Percentiles rank a stretch among this genome's conserved stretches.
These are phyloP conservation scores for Alouatta caraya DNA, from an alignment of 2,797 vertebrate species.

Conservation along the genomic window DNA sequence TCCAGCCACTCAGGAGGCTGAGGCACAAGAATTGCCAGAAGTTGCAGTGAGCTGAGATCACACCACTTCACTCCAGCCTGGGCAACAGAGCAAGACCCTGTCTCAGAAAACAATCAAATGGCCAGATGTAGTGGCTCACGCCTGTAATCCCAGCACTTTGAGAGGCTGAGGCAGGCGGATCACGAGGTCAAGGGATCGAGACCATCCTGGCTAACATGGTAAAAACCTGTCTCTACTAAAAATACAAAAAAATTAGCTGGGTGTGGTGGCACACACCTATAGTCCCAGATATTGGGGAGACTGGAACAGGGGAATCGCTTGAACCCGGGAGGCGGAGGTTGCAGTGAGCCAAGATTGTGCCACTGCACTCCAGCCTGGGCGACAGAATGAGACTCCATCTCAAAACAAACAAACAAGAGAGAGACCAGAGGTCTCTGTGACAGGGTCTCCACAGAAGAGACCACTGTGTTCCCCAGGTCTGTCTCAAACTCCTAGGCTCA, in stretches of 20 bases:
- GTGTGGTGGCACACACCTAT: not conserved
- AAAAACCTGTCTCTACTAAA: not conserved
- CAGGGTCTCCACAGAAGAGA: not conserved
- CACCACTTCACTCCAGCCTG: no score
- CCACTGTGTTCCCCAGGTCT: not conserved
- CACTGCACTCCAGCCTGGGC: not conserved
- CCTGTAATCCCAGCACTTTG: not conserved
- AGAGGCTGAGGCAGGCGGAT: not conserved
- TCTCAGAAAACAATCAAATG: not conserved
- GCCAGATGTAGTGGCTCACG: fast-evolving
- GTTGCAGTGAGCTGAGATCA: no score
- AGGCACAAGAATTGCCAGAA: no score
- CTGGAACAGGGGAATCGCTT: not conserved
- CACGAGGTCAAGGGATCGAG: not conserved
- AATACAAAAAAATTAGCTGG: not conserved
- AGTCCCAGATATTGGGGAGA: not conserved
- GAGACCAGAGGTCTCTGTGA: not conserved
- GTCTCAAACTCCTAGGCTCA: not conserved
- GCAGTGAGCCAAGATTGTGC: not conserved
- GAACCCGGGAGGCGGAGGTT: not conserved
- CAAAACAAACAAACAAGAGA: not conserved
- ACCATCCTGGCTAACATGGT: not conserved
- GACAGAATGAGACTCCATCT: not conserved
- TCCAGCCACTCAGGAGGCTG: no score
- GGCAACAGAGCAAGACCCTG: no score